These are phyloP conservation scores for Zophobas morio DNA, from an alignment of 1,140 invertebrate genomes.

Conservation along the genomic window DNA sequence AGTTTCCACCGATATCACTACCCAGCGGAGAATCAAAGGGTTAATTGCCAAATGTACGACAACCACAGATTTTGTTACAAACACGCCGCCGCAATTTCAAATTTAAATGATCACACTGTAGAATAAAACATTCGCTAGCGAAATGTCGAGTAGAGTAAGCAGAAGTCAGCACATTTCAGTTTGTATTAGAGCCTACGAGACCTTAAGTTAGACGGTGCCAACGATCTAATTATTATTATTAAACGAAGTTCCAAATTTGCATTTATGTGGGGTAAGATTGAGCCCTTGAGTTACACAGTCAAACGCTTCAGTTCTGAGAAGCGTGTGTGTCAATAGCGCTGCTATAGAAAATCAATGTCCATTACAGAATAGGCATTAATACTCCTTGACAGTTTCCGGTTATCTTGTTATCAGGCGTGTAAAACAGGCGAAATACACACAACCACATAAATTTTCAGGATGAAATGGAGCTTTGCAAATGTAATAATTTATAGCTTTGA, in stretches of 20 bases:
- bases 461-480: slow-evolving; percentile 44
- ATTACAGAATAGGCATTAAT: slow-evolving; percentile 40
- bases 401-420: slow-evolving; percentile 43
- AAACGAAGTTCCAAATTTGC: slow-evolving; percentile 32
- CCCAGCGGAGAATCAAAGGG: too few species aligned
- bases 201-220: not conserved
- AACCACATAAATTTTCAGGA: slow-evolving; percentile 42
- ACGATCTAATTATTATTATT: slow-evolving; percentile 18
- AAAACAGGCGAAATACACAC: slow-evolving; percentile 29
- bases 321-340: slow-evolving; percentile 20
- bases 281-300: slow-evolving; percentile 5
- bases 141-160: slow-evolving; percentile 10
- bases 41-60: too few species aligned
- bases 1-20: too few species aligned
- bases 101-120: too few species aligned
- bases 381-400: slow-evolving; percentile 45
- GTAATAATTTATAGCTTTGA: slow-evolving; percentile 33
- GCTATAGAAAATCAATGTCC: slow-evolving; percentile 40
- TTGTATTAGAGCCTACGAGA: slow-evolving; percentile 4
- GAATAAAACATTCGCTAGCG: too few species aligned
- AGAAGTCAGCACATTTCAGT: not conserved
- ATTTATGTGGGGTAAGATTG: slow-evolving; percentile 14
- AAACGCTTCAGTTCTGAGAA: slow-evolving; percentile 10
- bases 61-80: too few species aligned
- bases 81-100: too few species aligned